Evolutionary conservation across 2,113 vertebrate genomes (phyloP), one percentile per base, ranked within the genome.

Genomic region (Pachycephala philippinensis): DNA sequence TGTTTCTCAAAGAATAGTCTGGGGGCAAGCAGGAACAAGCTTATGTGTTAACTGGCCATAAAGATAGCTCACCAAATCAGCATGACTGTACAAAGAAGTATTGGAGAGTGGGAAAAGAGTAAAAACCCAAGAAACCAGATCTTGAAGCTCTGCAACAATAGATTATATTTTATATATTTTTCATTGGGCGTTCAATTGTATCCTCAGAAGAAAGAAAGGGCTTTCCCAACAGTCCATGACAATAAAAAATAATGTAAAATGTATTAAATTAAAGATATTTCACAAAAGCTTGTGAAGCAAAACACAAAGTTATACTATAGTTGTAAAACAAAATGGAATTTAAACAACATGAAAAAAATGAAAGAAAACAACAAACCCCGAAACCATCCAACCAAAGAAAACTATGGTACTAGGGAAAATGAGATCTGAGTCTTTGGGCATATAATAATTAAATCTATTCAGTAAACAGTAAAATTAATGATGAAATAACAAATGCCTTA

Each of bases 61-160:
- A 3, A 50, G 6, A 19, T 28, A 70, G 0, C 12, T 60, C 23
- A 60, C 7, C 1, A 3, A 53, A 28, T 22, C 21, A 44, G 6
- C 22, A 12, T 53, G 17, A 79, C 54, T 57, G 21, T 9, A 63
- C 10, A 69, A 33, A 19, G 21, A 53, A 5, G 1, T 56, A 18
- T 22, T 54, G 5, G 26, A 49, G 40, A 47, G 5, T n/a, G 30
- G 5, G 6, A 56, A 70, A 83, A 33, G 17, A 27, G 1, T 20
- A 8, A 69, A 65, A 78, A 40, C 18, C 3, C 15, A 50, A 42
- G 13, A 63, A 3, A 71, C 11, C 1, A 26, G 4, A 37, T 31
- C 28, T 8, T 50, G 19, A 63, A 16, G 18, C 5, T 65, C 20
- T 88, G 39, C 9, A 90, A 24, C 8, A 59, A 26, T 20, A 37